A percentile compares a stretch with the other conserved stretches of the same genome.
Evolutionary conservation across 92 coral and sea anemone species (phyloP).

Genomic region (Palythoa grandis): DNA sequence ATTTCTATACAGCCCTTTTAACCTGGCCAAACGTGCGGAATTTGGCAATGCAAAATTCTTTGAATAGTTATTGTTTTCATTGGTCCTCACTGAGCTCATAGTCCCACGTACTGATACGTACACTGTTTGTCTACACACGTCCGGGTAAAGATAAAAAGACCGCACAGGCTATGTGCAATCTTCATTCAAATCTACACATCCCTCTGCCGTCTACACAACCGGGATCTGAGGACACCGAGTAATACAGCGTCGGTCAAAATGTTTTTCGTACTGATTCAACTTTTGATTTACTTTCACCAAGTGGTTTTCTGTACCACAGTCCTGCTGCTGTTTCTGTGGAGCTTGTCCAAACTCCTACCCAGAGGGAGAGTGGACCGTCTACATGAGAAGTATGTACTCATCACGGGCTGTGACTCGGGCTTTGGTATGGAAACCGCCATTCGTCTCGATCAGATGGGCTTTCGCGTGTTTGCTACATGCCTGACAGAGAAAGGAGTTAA

Average conservation of each 20-base stretch:
- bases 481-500: constrained; percentile 40
- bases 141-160: background rate
- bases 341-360: constrained; percentile 6
- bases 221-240: background rate
- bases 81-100: background rate
- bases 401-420: constrained; percentile 67
- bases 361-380: background rate
- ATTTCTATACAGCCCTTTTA: background rate
- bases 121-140: background rate
- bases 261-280: constrained; percentile 20
- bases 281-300: constrained; percentile 20
- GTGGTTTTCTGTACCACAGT: constrained; percentile 23
- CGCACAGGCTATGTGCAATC: background rate
- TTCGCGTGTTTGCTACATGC: constrained; percentile 56
- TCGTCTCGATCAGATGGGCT: constrained; percentile 51
- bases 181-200: background rate
- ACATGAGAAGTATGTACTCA: constrained; percentile 30
- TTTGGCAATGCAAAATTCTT: constrained; percentile 7
- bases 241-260: background rate
- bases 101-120: background rate
- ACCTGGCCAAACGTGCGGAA: background rate
- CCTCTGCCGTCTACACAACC: background rate
- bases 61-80: background rate
- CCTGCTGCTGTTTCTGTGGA: background rate
- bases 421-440: constrained; percentile 55